phyloP scores from a whole-genome alignment of 2,888 invertebrate species.

The Apamea sordens region DNA sequence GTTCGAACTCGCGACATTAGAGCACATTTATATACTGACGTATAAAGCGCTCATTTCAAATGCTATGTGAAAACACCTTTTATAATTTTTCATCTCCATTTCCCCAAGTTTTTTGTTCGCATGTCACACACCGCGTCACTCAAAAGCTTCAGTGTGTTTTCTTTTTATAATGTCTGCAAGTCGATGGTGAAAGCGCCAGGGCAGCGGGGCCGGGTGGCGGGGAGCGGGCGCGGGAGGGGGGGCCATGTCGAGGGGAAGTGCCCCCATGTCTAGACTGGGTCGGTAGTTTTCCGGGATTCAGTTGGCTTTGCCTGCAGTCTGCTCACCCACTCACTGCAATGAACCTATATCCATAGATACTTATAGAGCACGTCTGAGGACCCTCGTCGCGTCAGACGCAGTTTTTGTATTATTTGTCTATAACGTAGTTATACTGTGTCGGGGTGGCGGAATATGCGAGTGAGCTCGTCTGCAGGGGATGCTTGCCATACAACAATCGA shows the following conservation, averaged over 20 bases:
- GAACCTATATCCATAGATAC: conserved; percentile 78
- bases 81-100: conserved; percentile 79
- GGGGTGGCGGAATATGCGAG: conserved; percentile 73
- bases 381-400: conserved; percentile 85
- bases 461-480: conserved; percentile 80
- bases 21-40: conserved; percentile 34
- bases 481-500: conserved; percentile 71
- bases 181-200: conserved; percentile 86
- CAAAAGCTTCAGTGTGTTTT: conserved; percentile 84
- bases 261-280: conserved; percentile 91
- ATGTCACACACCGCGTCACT: conserved; percentile 82
- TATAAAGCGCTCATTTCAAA: conserved; percentile 60
- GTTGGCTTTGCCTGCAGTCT: conserved; percentile 89
- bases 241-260: conserved; percentile 82
- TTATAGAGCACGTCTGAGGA: conserved; percentile 83
- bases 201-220: conserved; percentile 71
- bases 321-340: conserved; percentile 89
- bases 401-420: conserved; percentile 83
- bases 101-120: conserved; percentile 80
- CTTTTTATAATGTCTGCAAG: conserved; percentile 88
- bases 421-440: conserved; percentile 71
- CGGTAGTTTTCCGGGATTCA: conserved; percentile 91
- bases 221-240: conserved; percentile 66
- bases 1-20: conserved; percentile 37
- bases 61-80: conserved; percentile 74